These are phyloP conservation scores for Physella acuta DNA, from an alignment of 1,140 invertebrate species.

Conservation along the genomic window DNA sequence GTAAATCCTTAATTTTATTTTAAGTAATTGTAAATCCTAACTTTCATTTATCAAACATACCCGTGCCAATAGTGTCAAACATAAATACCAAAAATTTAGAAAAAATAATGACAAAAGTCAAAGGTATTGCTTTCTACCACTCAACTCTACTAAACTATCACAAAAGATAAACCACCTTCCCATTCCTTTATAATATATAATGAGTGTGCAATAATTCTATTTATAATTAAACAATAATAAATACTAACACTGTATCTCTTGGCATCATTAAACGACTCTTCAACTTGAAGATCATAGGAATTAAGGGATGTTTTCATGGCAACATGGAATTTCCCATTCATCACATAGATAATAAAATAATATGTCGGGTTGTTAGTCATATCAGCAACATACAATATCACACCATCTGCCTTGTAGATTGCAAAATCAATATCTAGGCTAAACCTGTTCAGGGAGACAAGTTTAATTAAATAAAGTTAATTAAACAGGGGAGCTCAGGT, in stretches of 20 bases:
- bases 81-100: neutral
- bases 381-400: constrained; percentile 12
- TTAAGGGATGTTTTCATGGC: constrained; percentile 5
- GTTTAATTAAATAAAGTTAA: no score
- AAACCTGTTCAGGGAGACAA: no score
- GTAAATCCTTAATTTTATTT: no score
- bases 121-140: neutral
- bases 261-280: neutral
- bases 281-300: neutral
- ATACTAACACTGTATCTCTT: neutral
- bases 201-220: neutral
- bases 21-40: no score
- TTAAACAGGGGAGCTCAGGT: no score
- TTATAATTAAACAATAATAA: neutral
- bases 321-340: constrained; percentile 11
- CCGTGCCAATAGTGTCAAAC: no score
- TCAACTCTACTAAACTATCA: neutral
- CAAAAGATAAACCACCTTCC: no score
- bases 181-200: no score
- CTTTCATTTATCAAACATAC: no score
- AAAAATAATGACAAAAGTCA: neutral
- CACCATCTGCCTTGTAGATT: constrained; percentile 16
- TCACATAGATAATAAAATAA: constrained; percentile 15
- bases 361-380: neutral
- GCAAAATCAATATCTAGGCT: neutral